Evolutionary conservation across 1,140 invertebrate genomes (phyloP).

Genomic region (Cecropterus lyciades): DNA sequence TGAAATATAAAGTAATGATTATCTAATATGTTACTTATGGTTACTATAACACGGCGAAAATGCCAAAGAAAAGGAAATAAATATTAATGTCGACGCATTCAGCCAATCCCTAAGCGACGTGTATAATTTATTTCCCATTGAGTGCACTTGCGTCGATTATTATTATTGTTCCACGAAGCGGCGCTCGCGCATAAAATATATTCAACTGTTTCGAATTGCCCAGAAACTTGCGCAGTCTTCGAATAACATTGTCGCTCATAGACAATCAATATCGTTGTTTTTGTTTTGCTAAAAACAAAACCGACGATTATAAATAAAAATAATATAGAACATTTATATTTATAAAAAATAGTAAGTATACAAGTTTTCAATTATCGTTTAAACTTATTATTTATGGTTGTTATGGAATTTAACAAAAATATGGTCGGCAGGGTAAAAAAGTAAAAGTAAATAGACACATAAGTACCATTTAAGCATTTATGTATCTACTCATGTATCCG

Average conservation of each 20-base stretch:
- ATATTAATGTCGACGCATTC: constrained; percentile 18
- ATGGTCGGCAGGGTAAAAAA: too few relatives aligned
- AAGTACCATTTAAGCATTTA: too few relatives aligned
- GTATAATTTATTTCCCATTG: constrained; percentile 81
- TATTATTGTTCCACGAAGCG: constrained; percentile 77
- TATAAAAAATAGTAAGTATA: too few relatives aligned
- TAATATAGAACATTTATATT: too few relatives aligned
- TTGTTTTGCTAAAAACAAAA: not conserved
- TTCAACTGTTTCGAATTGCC: constrained; percentile 49
- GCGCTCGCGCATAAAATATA: constrained; percentile 58
- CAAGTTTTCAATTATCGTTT: too few relatives aligned
- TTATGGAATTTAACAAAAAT: too few relatives aligned
- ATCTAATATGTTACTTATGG: not conserved
- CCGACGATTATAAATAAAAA: too few relatives aligned
- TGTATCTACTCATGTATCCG: too few relatives aligned
- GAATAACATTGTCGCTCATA: constrained; percentile 17
- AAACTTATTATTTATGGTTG: too few relatives aligned
- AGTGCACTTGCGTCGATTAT: constrained; percentile 71
- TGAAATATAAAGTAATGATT: not conserved
- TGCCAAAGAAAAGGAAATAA: not conserved
- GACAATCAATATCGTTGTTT: not conserved
- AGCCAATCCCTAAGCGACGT: constrained; percentile 50
- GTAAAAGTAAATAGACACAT: too few relatives aligned
- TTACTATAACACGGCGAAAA: not conserved
- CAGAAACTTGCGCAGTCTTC: constrained; percentile 8